Evolutionary conservation across 2,113 vertebrate genomes (phyloP).

Genomic region (Nothocercus julius): DNA sequence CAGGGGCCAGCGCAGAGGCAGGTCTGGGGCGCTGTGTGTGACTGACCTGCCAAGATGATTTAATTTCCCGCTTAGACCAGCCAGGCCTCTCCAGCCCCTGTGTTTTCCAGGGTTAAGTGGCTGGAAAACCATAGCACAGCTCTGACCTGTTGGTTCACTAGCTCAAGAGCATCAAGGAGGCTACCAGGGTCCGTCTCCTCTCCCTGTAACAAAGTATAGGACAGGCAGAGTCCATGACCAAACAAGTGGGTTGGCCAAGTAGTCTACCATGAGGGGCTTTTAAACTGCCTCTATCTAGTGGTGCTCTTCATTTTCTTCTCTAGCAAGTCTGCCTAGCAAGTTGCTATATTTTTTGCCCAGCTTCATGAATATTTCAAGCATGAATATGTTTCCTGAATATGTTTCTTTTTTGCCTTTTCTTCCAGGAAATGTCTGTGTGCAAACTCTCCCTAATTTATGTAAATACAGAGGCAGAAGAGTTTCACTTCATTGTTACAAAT

Average conservation of each 20-base stretch:
- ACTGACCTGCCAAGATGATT: background rate
- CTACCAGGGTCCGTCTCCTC: background rate
- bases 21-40: accelerated
- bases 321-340: background rate
- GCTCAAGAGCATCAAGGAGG: accelerated
- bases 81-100: background rate
- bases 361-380: conserved; percentile 57
- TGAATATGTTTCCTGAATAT: background rate
- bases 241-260: background rate
- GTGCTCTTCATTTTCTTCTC: background rate
- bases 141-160: background rate
- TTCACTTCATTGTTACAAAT: conserved; percentile 50
- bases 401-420: conserved; percentile 29
- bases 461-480: background rate
- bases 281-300: background rate
- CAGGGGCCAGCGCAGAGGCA: accelerated
- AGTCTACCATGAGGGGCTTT: background rate
- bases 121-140: background rate
- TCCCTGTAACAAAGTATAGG: background rate
- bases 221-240: background rate
- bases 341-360: background rate
- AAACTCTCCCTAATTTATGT: conserved; percentile 54
- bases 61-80: background rate
- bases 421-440: conserved; percentile 45
- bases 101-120: background rate